Evolutionary conservation across 2,797 vertebrate genomes (phyloP), one percentile per base, ranked within the genome.

Genomic region (Dromococcyx pavoninus): DNA sequence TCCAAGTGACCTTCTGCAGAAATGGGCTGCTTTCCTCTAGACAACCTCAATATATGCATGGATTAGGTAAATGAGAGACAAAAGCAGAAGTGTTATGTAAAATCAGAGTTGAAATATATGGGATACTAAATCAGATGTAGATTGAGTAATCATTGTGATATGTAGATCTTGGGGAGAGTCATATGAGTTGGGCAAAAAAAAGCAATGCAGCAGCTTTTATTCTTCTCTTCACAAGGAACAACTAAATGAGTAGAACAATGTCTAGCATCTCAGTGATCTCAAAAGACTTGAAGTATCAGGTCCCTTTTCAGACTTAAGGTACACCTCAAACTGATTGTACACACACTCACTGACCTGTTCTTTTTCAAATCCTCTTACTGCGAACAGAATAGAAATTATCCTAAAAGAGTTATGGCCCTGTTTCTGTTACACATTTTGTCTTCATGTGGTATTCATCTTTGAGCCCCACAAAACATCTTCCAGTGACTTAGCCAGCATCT

Each of bases 31-130:
- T 65, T 89, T 88, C 80, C 88, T 90, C 83, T 74, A 90, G 93
- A 91, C 74, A 87, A n/a, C 37, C 67, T 93, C 86, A 72, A 75
- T 94, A 46, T 56, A 37, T 62, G 67, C 94, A 33, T 69, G 90
- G 93, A 94, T 96, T 94, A 93, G 77, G 77, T 94, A 96, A 95
- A 96, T 97, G 94, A 96, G 89, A 89, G 88, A 90, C 88, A 95
- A 91, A 96, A 91, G 88, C 67, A 80, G 91, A 93, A 89, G 93
- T 94, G 85, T 94, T 91, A 84, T 86, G 81, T 95, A 87, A 93
- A 94, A 95, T 93, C 91, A 90, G 84, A 91, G 78, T 86, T 87
- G 86, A 93, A 92, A 28, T 82, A 91, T 91, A 91, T 92, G 91
- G 94, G 80, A 75, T 77, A 89, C 51, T 89, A 93, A 93, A 96